Percentiles rank a stretch among this genome's conserved stretches.
phyloP scores from a whole-genome alignment of 2,888 invertebrate species.

The Lysandra bellargus region DNA sequence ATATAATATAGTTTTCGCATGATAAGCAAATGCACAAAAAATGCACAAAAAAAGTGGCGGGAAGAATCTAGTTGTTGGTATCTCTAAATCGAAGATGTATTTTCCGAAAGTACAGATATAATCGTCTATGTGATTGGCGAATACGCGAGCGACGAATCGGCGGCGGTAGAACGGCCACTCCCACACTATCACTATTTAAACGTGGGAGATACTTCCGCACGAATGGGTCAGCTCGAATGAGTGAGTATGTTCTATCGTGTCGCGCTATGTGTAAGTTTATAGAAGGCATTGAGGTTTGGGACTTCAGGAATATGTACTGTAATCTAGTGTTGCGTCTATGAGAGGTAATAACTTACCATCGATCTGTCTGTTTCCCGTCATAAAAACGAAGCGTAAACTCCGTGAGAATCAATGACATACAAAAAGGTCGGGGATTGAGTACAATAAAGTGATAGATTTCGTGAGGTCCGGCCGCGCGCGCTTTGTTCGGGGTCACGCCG shows the following conservation, averaged over 20 bases:
- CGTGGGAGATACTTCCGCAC: not conserved
- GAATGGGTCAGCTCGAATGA: not conserved
- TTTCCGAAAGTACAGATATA: constrained; percentile 10
- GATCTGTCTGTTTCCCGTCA: not conserved
- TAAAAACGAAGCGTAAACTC: constrained; percentile 8
- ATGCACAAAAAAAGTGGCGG: not conserved
- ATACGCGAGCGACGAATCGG: not conserved
- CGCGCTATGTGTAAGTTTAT: no score
- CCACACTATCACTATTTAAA: not conserved
- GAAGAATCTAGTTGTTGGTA: not conserved
- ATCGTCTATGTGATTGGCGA: not conserved
- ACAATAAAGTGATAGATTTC: constrained; percentile 29
- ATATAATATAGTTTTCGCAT: not conserved
- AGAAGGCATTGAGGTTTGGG: not conserved
- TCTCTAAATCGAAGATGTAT: constrained; percentile 3
- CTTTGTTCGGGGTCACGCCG: constrained; percentile 28
- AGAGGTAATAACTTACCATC: no score
- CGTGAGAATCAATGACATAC: constrained; percentile 27
- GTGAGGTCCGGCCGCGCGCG: constrained; percentile 12
- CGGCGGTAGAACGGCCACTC: not conserved
- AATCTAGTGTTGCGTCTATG: not conserved
- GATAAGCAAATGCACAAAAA: not conserved
- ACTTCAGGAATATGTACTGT: not conserved
- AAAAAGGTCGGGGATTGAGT: constrained; percentile 7
- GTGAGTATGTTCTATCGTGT: no score